Evolutionary conservation across 2,113 vertebrate species (phyloP).

Genomic region (Semicossyphus pulcher): DNA sequence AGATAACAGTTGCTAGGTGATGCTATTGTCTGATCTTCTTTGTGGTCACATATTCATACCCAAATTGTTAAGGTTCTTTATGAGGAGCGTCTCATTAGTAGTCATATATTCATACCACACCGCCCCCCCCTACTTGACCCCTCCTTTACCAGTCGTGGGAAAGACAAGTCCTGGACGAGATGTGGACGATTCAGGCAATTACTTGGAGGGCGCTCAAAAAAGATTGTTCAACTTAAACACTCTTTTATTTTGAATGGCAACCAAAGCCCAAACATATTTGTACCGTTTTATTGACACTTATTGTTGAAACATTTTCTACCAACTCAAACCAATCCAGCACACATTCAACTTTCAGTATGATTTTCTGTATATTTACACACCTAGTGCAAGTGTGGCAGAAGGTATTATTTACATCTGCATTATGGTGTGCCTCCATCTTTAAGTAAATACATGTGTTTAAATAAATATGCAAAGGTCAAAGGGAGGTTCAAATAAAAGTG

Average conservation of each 20-base stretch:
- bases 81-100: constrained; percentile 82
- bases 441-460: neutral
- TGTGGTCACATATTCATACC: constrained; percentile 84
- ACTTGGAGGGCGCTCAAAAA: constrained; percentile 57
- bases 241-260: constrained; percentile 33
- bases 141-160: constrained; percentile 84
- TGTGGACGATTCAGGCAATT: constrained; percentile 69
- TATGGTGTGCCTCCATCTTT: neutral
- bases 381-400: neutral
- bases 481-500: no score
- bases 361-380: neutral
- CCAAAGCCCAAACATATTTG: constrained; percentile 26
- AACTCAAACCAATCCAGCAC: neutral
- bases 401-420: neutral
- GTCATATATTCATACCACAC: constrained; percentile 85
- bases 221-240: constrained; percentile 48
- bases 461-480: no score
- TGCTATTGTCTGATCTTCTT: constrained; percentile 79
- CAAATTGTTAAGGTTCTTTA: constrained; percentile 78
- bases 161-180: constrained; percentile 73
- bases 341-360: constrained; percentile 9
- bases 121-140: constrained; percentile 82
- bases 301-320: constrained; percentile 29
- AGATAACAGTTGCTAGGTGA: constrained; percentile 82
- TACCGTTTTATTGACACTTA: constrained; percentile 1